Base-by-base conservation (phyloP, 2,888 invertebrate genomes). In the Drosophila peninsularis region DNA sequence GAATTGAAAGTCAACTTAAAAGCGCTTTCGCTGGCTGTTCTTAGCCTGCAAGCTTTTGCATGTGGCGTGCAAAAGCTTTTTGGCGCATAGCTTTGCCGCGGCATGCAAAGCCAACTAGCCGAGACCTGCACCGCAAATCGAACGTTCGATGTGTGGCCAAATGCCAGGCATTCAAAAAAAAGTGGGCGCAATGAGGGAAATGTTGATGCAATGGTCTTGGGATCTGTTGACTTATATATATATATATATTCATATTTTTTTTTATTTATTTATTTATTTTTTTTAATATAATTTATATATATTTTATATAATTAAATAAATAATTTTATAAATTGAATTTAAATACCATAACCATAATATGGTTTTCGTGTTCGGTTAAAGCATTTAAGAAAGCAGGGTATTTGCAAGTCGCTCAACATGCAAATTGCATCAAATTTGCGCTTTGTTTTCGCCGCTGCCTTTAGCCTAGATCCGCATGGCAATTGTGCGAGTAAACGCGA, bases 101-200 rank as follows among this genome's bases (percentile, higher is more conserved):
- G n/a, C n/a, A n/a, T n/a, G n/a, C n/a, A n/a, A n/a, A n/a, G n/a
- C 9, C 34, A 34, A 50, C 62, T 73, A 75, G 78, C 78, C 74
- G 21, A 69, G 75, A 75, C 78, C 64, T 62, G 37, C 42, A 75
- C 75, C 75, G 34, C 24, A 17, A 58, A 53, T 30, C 27, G 37
- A 13, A 54, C 14, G 47, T 27, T 44, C 24, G 14, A 21, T 42
- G 14, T 42, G 1, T 24, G 24, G 44, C 14, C 24, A 14, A 42
- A 6, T 34, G 34, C 24, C 13, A 1, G 44, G 34, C 17, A 21
- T 34, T 56, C 13, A 11, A 41, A 19, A 14, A 1, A 44, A 44
- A 14, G 21, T 24, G 21, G 7, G 13, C 3, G 42, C 9, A 44
- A 9, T 14, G 44, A 14, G 7, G 42, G 21, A 21, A 14, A 14